Evolutionary conservation across 2,888 invertebrate genomes (phyloP).

Genomic region (Diplolepis rosae): DNA sequence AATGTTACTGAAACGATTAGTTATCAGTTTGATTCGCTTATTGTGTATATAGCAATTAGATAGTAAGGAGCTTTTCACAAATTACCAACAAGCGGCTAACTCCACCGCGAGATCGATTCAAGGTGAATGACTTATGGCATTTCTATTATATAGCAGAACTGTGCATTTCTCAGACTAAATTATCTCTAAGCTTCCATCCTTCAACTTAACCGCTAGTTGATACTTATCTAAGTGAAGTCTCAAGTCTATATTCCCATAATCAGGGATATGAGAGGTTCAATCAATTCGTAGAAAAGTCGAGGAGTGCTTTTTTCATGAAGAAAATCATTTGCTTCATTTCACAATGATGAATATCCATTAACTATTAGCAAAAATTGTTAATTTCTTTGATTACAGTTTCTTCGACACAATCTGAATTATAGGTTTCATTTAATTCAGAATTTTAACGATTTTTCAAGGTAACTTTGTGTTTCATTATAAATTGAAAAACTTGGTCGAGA

Average conservation of each 20-base stretch:
- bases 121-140: constrained; percentile 21
- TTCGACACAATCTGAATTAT: too few species aligned
- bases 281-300: not conserved
- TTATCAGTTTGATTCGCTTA: not conserved
- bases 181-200: not conserved
- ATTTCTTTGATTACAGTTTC: too few species aligned
- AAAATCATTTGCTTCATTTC: too few species aligned
- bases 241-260: not conserved
- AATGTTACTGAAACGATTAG: not conserved
- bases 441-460: too few species aligned
- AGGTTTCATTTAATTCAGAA: too few species aligned
- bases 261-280: not conserved
- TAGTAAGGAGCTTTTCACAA: not conserved
- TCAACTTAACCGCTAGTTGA: not conserved
- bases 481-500: too few species aligned
- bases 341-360: too few species aligned
- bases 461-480: too few species aligned
- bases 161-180: constrained; percentile 10
- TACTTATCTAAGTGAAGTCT: not conserved
- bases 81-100: not conserved
- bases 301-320: not conserved
- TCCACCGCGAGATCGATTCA: constrained; percentile 22
- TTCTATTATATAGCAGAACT: constrained; percentile 14
- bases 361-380: too few species aligned
- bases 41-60: not conserved